Conservation (phyloP, 2,797 vertebrate species). For the Myoxocephalus aenaeus region DNA sequence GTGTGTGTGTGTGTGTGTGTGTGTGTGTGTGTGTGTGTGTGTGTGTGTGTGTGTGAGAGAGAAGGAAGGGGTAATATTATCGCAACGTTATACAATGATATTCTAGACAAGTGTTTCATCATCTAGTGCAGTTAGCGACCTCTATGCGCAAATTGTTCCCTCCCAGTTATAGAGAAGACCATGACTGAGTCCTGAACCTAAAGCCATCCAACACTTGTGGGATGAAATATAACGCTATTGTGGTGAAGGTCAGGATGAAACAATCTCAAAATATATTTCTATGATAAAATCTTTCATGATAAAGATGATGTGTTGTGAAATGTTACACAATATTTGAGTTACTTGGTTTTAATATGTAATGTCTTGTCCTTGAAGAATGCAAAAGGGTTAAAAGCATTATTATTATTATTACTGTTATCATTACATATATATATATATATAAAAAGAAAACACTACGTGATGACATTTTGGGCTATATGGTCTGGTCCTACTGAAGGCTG, state of each 20-base stretch:
- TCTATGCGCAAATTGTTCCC: background rate
- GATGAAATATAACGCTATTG: background rate
- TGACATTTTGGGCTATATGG: too few relatives aligned
- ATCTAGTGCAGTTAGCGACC: background rate
- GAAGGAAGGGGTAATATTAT: background rate
- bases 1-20: background rate
- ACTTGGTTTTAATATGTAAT: too few relatives aligned
- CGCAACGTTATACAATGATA: background rate
- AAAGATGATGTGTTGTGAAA: too few relatives aligned
- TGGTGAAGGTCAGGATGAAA: background rate
- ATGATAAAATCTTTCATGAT: background rate
- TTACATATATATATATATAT: too few relatives aligned
- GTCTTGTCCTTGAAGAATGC: background rate
- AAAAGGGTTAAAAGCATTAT: background rate
- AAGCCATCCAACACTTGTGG: background rate
- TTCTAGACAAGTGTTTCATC: background rate
- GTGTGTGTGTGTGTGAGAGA: too few relatives aligned
- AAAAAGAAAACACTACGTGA: too few relatives aligned
- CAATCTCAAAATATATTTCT: background rate
- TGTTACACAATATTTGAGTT: too few relatives aligned
- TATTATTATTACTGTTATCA: too few relatives aligned
- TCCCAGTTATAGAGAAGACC: background rate
- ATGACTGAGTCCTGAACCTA: background rate
- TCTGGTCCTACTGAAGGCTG: background rate
- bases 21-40: background rate